phyloP scores from a whole-genome alignment of 1,140 invertebrate species.

The Contarinia nasturtii region DNA sequence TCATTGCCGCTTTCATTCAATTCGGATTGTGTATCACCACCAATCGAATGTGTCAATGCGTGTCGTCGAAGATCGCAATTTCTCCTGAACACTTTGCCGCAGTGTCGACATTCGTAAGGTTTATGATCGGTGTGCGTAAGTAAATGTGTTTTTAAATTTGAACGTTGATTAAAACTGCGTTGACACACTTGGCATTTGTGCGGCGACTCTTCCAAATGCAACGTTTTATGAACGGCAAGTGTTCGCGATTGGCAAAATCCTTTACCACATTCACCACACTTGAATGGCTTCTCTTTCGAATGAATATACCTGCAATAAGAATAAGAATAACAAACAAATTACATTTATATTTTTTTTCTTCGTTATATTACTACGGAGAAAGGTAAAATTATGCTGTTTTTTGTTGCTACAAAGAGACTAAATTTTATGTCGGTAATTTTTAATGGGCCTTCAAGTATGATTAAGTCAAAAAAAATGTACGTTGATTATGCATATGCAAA shows the following conservation, averaged over 20 bases:
- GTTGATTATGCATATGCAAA: too few relatives aligned
- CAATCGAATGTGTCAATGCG: slow-evolving; percentile 66
- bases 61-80: slow-evolving; percentile 73
- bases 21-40: slow-evolving; percentile 51
- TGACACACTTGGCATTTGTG: slow-evolving; percentile 83
- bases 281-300: slow-evolving; percentile 93
- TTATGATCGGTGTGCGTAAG: slow-evolving; percentile 89
- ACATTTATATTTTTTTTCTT: too few relatives aligned
- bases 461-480: too few relatives aligned
- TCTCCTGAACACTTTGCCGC: slow-evolving; percentile 69
- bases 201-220: slow-evolving; percentile 80
- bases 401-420: too few relatives aligned
- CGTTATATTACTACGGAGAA: too few relatives aligned
- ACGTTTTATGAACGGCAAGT: slow-evolving; percentile 80
- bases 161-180: slow-evolving; percentile 75
- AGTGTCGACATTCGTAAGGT: slow-evolving; percentile 79
- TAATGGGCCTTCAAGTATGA: too few relatives aligned
- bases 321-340: neutral
- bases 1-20: slow-evolving; percentile 41
- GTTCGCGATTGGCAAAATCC: slow-evolving; percentile 91
- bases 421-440: too few relatives aligned
- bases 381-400: too few relatives aligned
- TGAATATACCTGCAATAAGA: slow-evolving; percentile 68
- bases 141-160: slow-evolving; percentile 84
- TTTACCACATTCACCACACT: slow-evolving; percentile 87